phyloP scores from a whole-genome alignment of 2,113 vertebrate genomes.

The Chionomys nivalis region DNA sequence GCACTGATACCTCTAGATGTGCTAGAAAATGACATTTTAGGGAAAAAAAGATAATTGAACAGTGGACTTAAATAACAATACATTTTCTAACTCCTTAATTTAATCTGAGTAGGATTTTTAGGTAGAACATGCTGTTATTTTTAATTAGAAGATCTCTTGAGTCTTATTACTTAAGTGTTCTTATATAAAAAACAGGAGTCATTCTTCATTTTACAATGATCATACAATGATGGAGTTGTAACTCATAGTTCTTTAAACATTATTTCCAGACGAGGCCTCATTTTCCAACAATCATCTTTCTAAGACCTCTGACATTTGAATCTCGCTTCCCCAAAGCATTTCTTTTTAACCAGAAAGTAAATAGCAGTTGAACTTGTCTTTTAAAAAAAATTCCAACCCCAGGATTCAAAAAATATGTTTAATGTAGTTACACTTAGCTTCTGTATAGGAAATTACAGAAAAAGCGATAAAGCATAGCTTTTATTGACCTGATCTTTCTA shows the following conservation, averaged over 20 bases:
- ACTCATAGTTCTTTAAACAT: constrained; percentile 5
- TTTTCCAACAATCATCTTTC: constrained; percentile 31
- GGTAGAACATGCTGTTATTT: constrained; percentile 15
- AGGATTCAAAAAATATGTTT: constrained; percentile 45
- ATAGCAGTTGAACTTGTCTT: background rate
- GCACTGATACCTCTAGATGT: background rate
- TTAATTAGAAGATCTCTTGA: background rate
- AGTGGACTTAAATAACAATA: background rate
- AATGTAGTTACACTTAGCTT: background rate
- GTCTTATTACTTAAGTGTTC: constrained; percentile 23
- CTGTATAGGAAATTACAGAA: constrained; percentile 33
- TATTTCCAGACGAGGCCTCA: background rate
- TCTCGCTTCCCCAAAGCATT: constrained; percentile 33
- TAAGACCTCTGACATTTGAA: background rate
- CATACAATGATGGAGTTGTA: background rate
- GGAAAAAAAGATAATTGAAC: background rate
- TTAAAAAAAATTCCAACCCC: constrained; percentile 13
- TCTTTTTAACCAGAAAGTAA: constrained; percentile 19
- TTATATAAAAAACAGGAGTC: background rate
- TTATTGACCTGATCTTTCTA: constrained; percentile 9
- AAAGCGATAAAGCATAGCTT: background rate
- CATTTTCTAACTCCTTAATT: constrained; percentile 18
- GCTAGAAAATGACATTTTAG: background rate
- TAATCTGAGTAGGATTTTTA: constrained; percentile 45
- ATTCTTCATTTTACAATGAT: background rate